Percentiles rank a stretch among this genome's conserved stretches.
These are phyloP conservation scores for Mythimna albipuncta DNA, from an alignment of 2,888 invertebrate species.

Conservation along the genomic window DNA sequence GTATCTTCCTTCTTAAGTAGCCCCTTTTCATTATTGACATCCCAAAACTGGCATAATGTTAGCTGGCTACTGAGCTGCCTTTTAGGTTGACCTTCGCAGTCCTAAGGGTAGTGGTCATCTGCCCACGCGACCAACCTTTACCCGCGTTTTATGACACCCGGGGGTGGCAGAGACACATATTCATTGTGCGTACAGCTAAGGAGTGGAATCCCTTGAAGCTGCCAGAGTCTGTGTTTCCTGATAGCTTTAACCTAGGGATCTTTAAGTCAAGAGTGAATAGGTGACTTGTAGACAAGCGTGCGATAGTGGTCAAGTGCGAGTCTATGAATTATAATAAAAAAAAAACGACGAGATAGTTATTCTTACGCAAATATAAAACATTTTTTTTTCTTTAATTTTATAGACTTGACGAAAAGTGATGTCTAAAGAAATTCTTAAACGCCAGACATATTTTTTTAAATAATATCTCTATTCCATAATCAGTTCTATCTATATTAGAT, in stretches of 20 bases:
- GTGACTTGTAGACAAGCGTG: too few species aligned
- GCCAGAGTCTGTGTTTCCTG: too few species aligned
- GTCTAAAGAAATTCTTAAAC: background rate
- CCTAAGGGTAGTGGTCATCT: constrained; percentile 54
- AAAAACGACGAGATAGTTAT: background rate
- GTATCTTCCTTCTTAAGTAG: background rate
- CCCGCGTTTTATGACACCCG: constrained; percentile 37
- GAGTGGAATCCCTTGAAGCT: too few species aligned
- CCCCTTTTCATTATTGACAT: constrained; percentile 3
- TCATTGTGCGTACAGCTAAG: too few species aligned
- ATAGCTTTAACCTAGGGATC: too few species aligned
- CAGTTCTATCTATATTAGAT: constrained; percentile 23
- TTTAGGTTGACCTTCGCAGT: constrained; percentile 45
- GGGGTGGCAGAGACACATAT: constrained; percentile 10
- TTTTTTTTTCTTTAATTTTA: constrained; percentile 2
- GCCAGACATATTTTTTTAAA: background rate
- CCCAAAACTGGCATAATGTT: constrained; percentile 28
- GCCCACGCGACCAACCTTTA: constrained; percentile 49
- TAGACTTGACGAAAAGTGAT: background rate
- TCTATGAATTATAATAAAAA: too few species aligned
- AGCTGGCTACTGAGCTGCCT: constrained; percentile 29
- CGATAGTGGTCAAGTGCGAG: too few species aligned
- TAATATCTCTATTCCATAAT: background rate
- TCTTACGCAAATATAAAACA: constrained; percentile 9
- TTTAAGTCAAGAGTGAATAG: too few species aligned